Percentiles rank a stretch among this genome's conserved stretches.
Evolutionary conservation across 2,113 vertebrate species (phyloP).

Genomic region (Oenanthe melanoleuca): DNA sequence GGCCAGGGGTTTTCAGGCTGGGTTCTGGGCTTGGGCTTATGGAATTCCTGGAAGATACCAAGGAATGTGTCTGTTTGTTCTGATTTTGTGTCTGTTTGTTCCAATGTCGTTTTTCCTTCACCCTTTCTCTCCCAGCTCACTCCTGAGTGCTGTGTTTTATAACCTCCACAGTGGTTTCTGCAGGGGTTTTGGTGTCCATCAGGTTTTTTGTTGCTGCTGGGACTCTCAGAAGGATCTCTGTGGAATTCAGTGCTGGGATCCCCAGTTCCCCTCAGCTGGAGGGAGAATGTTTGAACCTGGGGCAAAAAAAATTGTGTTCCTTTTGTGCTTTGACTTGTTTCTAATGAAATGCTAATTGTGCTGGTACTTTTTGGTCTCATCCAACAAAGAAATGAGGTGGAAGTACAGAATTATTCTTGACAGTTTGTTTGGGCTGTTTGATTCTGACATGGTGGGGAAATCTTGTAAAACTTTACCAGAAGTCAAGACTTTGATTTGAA

Average conservation of each 20-base stretch:
- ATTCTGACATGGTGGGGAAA: neutral
- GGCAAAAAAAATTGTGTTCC: neutral
- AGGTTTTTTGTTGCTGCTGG: neutral
- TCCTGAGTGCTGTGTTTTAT: neutral
- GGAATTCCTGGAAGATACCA: neutral
- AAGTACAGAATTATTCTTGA: neutral
- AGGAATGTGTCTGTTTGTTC: neutral
- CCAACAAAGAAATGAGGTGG: neutral
- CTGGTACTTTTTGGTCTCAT: neutral
- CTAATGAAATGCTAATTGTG: neutral
- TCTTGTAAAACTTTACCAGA: neutral
- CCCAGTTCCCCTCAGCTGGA: neutral
- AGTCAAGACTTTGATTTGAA: neutral
- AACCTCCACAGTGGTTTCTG: neutral
- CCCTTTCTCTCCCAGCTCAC: neutral
- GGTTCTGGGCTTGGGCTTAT: neutral
- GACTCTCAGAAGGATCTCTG: neutral
- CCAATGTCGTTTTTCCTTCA: neutral
- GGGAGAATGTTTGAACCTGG: neutral
- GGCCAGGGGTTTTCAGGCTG: neutral
- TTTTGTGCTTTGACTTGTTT: neutral
- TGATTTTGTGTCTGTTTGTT: neutral
- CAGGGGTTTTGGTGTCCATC: neutral
- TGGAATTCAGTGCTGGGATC: neutral
- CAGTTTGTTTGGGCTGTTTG: neutral